phyloP scores from a whole-genome alignment of 2,797 vertebrate genomes.

The Pipistrellus pygmaeus region DNA sequence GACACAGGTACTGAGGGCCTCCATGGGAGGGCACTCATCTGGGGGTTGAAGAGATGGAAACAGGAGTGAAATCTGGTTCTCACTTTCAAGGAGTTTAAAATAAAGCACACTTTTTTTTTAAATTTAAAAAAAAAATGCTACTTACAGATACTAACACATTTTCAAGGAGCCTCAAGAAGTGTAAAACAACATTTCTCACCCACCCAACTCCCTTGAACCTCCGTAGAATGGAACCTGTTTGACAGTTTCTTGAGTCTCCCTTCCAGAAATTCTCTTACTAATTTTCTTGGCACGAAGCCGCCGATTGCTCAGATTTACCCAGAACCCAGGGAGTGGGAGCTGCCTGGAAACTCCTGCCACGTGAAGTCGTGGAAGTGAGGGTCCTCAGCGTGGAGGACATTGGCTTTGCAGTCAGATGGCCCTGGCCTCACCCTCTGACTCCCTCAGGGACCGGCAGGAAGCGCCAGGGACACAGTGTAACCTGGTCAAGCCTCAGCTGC shows the following conservation, averaged over 20 bases:
- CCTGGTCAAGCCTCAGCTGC: not conserved
- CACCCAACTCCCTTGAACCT: not conserved
- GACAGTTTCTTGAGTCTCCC: not conserved
- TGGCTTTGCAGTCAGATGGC: not conserved
- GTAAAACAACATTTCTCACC: slow-evolving; percentile 8
- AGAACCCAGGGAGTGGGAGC: not conserved
- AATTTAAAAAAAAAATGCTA: not conserved
- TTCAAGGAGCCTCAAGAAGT: not conserved
- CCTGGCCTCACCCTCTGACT: not conserved
- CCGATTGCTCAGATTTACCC: slow-evolving; percentile 30
- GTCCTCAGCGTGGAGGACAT: not conserved
- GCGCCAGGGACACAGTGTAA: not conserved
- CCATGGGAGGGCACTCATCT: not conserved
- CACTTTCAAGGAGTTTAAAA: slow-evolving; percentile 41
- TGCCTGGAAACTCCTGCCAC: not conserved
- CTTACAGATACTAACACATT: slow-evolving; percentile 18
- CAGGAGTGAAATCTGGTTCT: not conserved
- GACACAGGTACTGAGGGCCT: not conserved
- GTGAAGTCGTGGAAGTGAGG: not conserved
- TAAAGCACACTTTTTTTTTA: not conserved
- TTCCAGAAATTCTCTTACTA: slow-evolving; percentile 51
- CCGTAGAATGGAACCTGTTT: not conserved
- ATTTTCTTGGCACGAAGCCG: slow-evolving; percentile 3
- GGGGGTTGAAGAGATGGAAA: not conserved
- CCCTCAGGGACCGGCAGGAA: not conserved